A percentile compares a stretch with the other conserved stretches of the same genome.
These are phyloP conservation scores for Alauda arvensis DNA, from an alignment of 2,797 vertebrate genomes.

Conservation along the genomic window DNA sequence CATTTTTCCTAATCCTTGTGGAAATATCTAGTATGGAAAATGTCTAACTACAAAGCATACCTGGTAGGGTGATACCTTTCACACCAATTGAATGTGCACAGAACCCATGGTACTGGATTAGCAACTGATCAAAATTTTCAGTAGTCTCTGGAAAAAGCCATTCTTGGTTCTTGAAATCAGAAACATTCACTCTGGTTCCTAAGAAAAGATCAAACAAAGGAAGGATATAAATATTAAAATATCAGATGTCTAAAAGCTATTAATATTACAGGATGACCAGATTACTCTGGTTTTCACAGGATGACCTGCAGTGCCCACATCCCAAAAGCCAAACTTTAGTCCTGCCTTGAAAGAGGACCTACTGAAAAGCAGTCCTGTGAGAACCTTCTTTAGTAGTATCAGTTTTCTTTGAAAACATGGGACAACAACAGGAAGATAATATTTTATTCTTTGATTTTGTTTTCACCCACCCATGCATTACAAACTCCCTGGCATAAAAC, in stretches of 20 bases:
- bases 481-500: background rate
- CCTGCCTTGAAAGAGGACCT: background rate
- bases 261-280: background rate
- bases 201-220: slow-evolving; percentile 19
- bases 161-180: slow-evolving; percentile 74
- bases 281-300: background rate
- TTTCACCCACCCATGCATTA: background rate
- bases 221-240: background rate
- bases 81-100: slow-evolving; percentile 83
- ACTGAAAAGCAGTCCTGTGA: background rate
- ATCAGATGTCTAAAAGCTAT: background rate
- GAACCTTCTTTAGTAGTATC: background rate
- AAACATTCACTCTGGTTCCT: slow-evolving; percentile 74
- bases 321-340: background rate
- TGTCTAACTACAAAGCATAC: slow-evolving; percentile 59
- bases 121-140: slow-evolving; percentile 70
- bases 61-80: slow-evolving; percentile 84
- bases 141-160: slow-evolving; percentile 87
- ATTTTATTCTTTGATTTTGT: background rate
- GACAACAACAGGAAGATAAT: background rate
- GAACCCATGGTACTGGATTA: slow-evolving; percentile 83
- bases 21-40: background rate
- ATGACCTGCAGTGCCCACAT: background rate
- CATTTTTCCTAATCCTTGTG: background rate
- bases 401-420: background rate